Conservation (phyloP, 1,140 invertebrate genomes). For the Plectrocnemia conspersa region DNA sequence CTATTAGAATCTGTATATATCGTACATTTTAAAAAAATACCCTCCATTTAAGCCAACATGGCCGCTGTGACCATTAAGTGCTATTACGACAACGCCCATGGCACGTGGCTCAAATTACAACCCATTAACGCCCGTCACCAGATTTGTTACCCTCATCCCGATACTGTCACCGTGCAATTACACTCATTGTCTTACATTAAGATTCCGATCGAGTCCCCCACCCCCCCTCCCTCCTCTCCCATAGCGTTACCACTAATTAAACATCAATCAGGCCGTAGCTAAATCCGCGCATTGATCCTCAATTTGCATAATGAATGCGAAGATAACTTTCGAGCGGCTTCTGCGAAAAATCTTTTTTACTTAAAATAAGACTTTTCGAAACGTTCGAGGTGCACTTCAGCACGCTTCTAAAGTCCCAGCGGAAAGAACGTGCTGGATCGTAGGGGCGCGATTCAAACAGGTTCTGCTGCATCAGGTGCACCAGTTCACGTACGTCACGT, state of each 20-base stretch:
- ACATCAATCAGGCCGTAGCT: slow-evolving; percentile 32
- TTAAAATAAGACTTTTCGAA: no score
- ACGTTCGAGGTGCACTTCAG: no score
- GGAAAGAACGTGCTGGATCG: no score
- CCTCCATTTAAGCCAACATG: no score
- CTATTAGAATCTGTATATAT: no score
- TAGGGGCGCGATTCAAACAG: slow-evolving; percentile 1
- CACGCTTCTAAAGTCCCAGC: no score
- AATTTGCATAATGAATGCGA: background rate
- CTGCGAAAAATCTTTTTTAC: no score
- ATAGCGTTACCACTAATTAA: slow-evolving; percentile 34
- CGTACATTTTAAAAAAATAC: no score
- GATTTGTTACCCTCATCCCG: background rate
- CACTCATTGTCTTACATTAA: slow-evolving; percentile 32
- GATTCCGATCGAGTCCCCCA: slow-evolving; percentile 33
- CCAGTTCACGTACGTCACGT: background rate
- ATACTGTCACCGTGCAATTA: slow-evolving; percentile 20
- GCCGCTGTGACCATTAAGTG: no score
- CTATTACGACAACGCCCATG: no score
- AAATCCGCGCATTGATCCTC: slow-evolving; percentile 1
- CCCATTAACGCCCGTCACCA: background rate
- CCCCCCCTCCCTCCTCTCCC: slow-evolving; percentile 26
- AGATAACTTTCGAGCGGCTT: background rate
- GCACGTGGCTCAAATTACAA: background rate
- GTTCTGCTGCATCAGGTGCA: slow-evolving; percentile 13